A percentile compares a stretch with the other conserved stretches of the same genome.
Evolutionary conservation across 2,797 vertebrate species (phyloP).

Genomic region (Enteromius trimaculatus): DNA sequence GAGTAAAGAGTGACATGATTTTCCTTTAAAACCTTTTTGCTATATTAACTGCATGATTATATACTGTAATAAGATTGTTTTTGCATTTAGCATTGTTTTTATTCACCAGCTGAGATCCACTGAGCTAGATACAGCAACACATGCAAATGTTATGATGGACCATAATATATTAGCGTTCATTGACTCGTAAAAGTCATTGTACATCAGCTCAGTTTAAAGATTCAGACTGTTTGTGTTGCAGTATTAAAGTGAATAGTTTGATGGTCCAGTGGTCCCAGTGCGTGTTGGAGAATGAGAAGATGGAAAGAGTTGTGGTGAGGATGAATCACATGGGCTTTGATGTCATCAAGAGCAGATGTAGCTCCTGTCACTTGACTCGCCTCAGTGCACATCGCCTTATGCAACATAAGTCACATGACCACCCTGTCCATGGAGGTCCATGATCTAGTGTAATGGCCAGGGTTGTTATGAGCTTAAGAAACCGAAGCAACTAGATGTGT

Average conservation of each 20-base stretch:
- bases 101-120: background rate
- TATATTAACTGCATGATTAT: constrained; percentile 5
- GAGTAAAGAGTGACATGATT: background rate
- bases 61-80: background rate
- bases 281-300: constrained; percentile 33
- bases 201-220: background rate
- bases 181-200: background rate
- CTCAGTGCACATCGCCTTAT: constrained; percentile 55
- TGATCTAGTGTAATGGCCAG: constrained; percentile 38
- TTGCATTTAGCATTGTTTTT: background rate
- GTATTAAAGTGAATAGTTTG: background rate
- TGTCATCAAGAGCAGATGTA: constrained; percentile 55
- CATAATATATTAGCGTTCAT: background rate
- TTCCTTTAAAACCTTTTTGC: background rate
- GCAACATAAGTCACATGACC: constrained; percentile 55
- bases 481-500: background rate
- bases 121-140: background rate
- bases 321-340: constrained; percentile 55
- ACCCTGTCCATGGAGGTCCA: constrained; percentile 19
- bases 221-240: constrained; percentile 4
- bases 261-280: background rate
- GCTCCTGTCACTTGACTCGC: constrained; percentile 26
- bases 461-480: background rate
- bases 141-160: background rate
- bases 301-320: constrained; percentile 25